These are phyloP conservation scores for Hyposmocoma kahamanoa DNA, from an alignment of 1,140 invertebrate species.

Conservation along the genomic window DNA sequence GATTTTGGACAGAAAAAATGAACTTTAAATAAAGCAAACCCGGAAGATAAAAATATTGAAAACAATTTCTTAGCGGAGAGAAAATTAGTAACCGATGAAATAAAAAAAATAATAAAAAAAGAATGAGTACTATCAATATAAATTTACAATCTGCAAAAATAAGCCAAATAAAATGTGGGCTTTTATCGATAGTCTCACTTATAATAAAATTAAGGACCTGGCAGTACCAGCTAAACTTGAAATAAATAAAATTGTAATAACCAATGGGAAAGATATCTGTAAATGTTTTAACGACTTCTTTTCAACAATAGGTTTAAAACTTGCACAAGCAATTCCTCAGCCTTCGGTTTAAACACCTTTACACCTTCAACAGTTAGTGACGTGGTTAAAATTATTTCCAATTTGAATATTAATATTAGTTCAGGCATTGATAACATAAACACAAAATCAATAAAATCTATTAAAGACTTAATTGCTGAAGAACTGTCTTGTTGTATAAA, in stretches of 20 bases:
- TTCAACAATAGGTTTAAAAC: background rate
- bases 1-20: background rate
- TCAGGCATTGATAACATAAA: background rate
- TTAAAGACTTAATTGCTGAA: background rate
- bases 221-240: background rate
- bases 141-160: background rate
- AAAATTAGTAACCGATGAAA: background rate
- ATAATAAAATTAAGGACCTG: background rate
- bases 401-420: background rate
- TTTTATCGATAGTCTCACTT: background rate
- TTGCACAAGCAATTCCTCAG: slow-evolving; percentile 1
- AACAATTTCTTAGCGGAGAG: background rate
- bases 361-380: background rate
- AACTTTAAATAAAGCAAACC: background rate
- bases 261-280: background rate
- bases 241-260: background rate
- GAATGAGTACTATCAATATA: background rate
- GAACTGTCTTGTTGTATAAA: background rate
- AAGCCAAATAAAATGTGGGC: background rate
- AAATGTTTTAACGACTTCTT: background rate
- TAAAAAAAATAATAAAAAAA: background rate
- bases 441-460: background rate
- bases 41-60: background rate
- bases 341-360: background rate
- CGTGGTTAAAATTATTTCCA: background rate